Evolutionary conservation across 2,113 vertebrate species (phyloP), one percentile per base, ranked within the genome.

Genomic region (Promerops cafer): DNA sequence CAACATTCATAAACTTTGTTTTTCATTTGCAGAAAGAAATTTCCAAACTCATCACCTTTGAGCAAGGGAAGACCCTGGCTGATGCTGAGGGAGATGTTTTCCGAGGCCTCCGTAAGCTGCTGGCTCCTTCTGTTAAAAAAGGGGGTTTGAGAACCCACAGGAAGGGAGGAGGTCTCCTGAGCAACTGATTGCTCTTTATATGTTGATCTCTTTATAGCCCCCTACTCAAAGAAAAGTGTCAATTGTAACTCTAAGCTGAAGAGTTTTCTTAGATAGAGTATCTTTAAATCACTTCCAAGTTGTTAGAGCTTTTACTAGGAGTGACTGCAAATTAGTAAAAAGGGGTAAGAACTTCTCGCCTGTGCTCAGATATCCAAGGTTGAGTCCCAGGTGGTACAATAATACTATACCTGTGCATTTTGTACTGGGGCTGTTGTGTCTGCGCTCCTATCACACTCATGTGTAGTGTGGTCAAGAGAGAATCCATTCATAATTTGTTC

Each of bases 11-110:
- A 75, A 71, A 84, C 35, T 92, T 72, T 27, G 64, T 94, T 96
- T 96, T 97, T 42, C 33, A 95, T 98, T 96, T 97, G 47, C 97
- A 99, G 99, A 99, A 99, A 99, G 99, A 99, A 98, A 98, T 99
- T 77, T 99, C 99, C 80, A 99, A 97, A 91, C 87, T 98, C 80
- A 99, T 99, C 95, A 99, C 99, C 3, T 76, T 98, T 95, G 99
- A 99, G 89, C 99, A 99, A 98, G 99, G 99, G 44, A 99, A 99
- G 98, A 99, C 99, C 59, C 97, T 99, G 89, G 99, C 99, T 76
- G 99, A 99, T 95, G 99, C 99, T 71, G 99, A 99, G 94, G 99
- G 99, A 85, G 99, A 99, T 87, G 99, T 99, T 56, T 99, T 99
- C 97, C 98, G 99, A 98, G 99, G 99, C 97, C 98, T 99, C 95